Conservation (phyloP, 2,113 vertebrate genomes). For the Meriones unguiculatus region DNA sequence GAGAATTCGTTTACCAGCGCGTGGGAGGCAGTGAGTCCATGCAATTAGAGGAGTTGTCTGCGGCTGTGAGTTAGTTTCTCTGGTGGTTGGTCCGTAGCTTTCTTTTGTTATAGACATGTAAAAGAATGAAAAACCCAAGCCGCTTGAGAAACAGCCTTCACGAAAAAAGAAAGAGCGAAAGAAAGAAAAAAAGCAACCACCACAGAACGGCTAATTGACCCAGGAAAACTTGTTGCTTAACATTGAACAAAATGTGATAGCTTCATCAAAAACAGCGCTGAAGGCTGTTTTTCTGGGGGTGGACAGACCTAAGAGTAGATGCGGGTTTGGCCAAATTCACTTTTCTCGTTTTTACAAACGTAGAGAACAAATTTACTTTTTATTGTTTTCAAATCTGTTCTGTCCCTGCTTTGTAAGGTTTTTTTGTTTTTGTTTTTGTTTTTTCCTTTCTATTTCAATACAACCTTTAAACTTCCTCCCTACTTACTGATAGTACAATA, state of each 20-base stretch:
- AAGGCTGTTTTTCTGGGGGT: background rate
- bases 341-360: background rate
- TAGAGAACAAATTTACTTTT: background rate
- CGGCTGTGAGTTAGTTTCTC: constrained; percentile 42
- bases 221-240: background rate
- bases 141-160: constrained; percentile 5
- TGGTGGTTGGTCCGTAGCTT: background rate
- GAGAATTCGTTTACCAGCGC: constrained; percentile 4
- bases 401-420: constrained; percentile 28
- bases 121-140: constrained; percentile 37
- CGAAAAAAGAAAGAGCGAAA: background rate
- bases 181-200: no score
- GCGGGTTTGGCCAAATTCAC: background rate
- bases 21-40: background rate
- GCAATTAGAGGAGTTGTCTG: constrained; percentile 56
- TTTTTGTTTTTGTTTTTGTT: no score
- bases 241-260: rapidly evolving
- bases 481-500: background rate
- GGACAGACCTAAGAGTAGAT: background rate
- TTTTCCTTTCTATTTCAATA: constrained; percentile 14
- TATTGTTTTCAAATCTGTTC: background rate
- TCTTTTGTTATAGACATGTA: constrained; percentile 56
- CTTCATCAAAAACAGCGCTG: background rate
- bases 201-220: background rate
- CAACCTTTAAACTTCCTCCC: background rate